A percentile compares a stretch with the other conserved stretches of the same genome.
Conservation (phyloP, 2,888 invertebrate species). For the Hirtodrosophila histrioides region DNA sequence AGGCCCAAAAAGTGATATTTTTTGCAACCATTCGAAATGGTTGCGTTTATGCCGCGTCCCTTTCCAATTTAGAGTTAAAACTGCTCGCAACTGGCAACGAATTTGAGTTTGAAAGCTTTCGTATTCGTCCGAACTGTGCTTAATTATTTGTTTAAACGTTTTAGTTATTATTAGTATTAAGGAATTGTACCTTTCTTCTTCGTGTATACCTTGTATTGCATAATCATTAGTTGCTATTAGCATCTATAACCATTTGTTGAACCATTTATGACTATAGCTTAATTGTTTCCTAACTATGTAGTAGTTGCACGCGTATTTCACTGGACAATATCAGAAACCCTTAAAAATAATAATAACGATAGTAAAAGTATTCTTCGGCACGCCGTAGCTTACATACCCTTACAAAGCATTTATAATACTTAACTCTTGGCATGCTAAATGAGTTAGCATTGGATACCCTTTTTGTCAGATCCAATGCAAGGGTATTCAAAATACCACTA, state of each 20-base stretch:
- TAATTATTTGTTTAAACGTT: conserved; percentile 29
- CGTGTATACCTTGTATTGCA: conserved; percentile 67
- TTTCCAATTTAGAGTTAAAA: conserved; percentile 24
- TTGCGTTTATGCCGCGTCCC: conserved; percentile 45
- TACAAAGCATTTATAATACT: conserved; percentile 6
- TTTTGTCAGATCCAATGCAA: conserved; percentile 4
- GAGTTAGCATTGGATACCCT: neutral
- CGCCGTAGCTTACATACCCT: conserved; percentile 30
- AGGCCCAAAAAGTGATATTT: conserved; percentile 71
- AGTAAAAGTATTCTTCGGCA: conserved; percentile 31
- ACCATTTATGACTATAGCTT: conserved; percentile 40
- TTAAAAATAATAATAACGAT: conserved; percentile 11
- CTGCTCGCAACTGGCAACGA: conserved; percentile 30
- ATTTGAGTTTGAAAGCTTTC: conserved; percentile 38
- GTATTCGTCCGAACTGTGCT: conserved; percentile 34
- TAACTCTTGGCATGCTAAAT: neutral
- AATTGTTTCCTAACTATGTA: conserved; percentile 50
- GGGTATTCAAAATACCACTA: conserved; percentile 24
- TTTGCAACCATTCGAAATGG: conserved; percentile 72
- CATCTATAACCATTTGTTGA: conserved; percentile 55
- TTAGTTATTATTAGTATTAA: conserved; percentile 41
- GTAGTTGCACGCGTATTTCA: conserved; percentile 69
- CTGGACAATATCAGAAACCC: conserved; percentile 66
- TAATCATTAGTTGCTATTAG: conserved; percentile 54
- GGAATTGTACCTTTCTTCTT: conserved; percentile 63